Base-by-base conservation (phyloP, 2,113 vertebrate species). In the Psilopsiagon aymara region DNA sequence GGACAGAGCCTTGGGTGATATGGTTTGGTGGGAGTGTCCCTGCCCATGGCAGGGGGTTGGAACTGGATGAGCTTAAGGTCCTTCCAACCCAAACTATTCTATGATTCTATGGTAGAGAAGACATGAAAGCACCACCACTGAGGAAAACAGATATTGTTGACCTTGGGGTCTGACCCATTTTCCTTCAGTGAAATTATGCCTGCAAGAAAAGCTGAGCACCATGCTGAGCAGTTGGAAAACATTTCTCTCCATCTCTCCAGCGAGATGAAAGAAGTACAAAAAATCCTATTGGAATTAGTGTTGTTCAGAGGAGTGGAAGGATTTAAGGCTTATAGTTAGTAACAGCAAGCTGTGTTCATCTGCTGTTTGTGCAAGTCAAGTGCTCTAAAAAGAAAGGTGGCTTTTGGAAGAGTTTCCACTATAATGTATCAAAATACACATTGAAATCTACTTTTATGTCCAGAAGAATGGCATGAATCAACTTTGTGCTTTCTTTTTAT, bases 251-350 rank as follows among this genome's bases (percentile, higher is more conserved):
- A 24, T 78, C n/a, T 43, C 52, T 86, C 23, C 19, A 64, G 78
- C 63, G 64, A 29, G 20, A 68, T 5, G 47, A 60, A 74, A 77
- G 20, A 39, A 64, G 28, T 57, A 75, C 16, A 91, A 70, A n/a
- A 90, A 94, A 43, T 29, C 47, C 46, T 35, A 1, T n/a, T 63
- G 82, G 83, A 93, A 86, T 66, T 55, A 12, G 35, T 44, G 27
- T 35, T 3, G 10, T 41, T 69, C 59, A 82, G 67, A 90, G 33
- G 35, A 83, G 53, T 39, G 55, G 79, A 90, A 95, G 47, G 52
- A 47, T 92, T 82, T 94, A 90, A 90, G 73, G 68, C 46, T 94
- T 63, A 68, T 24, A 55, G 39, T 67, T 79, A 78, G 33, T 94
- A 88, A 93, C 52, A 82, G 46, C n/a, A 67, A 84, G 19, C 57